Percentiles rank a stretch among this genome's conserved stretches.
These are phyloP conservation scores for Hycleus cichorii DNA, from an alignment of 1,140 invertebrate genomes.

Conservation along the genomic window DNA sequence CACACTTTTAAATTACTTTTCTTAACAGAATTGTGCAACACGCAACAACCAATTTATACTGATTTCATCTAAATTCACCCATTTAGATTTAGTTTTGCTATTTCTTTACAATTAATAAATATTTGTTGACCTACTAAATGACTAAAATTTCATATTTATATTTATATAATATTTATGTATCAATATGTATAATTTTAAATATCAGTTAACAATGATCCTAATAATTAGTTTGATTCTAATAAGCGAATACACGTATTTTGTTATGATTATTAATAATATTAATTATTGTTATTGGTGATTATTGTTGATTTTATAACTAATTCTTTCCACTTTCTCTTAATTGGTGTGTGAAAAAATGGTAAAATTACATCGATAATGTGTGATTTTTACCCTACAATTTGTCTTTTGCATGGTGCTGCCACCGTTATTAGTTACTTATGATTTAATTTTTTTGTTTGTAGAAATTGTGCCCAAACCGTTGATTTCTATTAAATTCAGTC, in stretches of 20 bases:
- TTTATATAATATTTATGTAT: conserved; percentile 22
- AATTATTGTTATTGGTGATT: neutral
- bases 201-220: conserved; percentile 42
- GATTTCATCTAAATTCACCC: conserved; percentile 21
- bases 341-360: conserved; percentile 8
- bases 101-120: conserved; percentile 26
- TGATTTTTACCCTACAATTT: conserved; percentile 23
- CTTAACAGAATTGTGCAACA: conserved; percentile 28
- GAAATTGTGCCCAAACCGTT: conserved; percentile 26
- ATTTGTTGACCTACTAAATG: conserved; percentile 33
- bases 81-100: conserved; percentile 25
- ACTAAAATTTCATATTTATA: conserved; percentile 30
- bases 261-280: neutral
- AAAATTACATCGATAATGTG: conserved; percentile 6
- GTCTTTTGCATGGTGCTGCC: conserved; percentile 34
- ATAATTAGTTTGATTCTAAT: conserved; percentile 39
- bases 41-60: conserved; percentile 20
- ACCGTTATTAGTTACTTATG: conserved; percentile 15
- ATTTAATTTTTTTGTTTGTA: conserved; percentile 4
- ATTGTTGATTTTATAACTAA: neutral
- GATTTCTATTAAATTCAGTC: conserved; percentile 38
- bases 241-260: conserved; percentile 34
- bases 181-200: conserved; percentile 27
- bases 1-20: conserved; percentile 1
- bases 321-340: conserved; percentile 2